A percentile compares a stretch with the other conserved stretches of the same genome.
Conservation (phyloP, 2,113 vertebrate species). For the Illadopsis cleaveri region DNA sequence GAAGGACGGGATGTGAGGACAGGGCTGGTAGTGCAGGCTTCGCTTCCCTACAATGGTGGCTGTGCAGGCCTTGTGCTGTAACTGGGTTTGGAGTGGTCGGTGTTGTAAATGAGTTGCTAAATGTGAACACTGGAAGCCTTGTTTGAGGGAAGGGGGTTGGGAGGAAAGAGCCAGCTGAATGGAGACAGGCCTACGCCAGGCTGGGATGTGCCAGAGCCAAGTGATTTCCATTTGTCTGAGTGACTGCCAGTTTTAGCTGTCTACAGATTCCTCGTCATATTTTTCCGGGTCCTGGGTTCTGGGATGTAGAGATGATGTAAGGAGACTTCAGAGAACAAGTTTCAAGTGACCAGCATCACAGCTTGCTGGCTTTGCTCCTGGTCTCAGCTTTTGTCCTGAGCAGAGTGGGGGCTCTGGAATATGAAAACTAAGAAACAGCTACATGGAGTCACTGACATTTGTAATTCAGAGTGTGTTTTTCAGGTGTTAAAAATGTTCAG, state of each 20-base stretch:
- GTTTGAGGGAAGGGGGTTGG: background rate
- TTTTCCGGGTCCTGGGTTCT: background rate
- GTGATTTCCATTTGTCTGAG: background rate
- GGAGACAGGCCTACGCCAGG: background rate
- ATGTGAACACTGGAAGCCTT: background rate
- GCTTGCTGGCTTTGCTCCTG: background rate
- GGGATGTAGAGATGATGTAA: background rate
- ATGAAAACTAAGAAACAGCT: background rate
- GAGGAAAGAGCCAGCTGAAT: background rate
- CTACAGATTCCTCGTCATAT: background rate
- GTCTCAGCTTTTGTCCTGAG: background rate
- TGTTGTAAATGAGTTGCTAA: background rate
- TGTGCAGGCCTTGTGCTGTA: background rate
- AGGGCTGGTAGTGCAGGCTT: background rate
- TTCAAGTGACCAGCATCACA: background rate
- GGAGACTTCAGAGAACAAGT: background rate
- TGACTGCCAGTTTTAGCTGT: background rate
- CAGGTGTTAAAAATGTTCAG: background rate
- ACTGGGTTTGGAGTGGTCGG: background rate
- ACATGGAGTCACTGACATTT: background rate
- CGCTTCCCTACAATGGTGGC: rapidly evolving
- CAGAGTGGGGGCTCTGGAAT: background rate
- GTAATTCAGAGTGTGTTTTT: background rate
- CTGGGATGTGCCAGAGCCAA: background rate
- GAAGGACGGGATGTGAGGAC: background rate